A percentile compares a stretch with the other conserved stretches of the same genome.
Conservation (phyloP, 2,113 vertebrate species). For the Misgurnus anguillicaudatus region DNA sequence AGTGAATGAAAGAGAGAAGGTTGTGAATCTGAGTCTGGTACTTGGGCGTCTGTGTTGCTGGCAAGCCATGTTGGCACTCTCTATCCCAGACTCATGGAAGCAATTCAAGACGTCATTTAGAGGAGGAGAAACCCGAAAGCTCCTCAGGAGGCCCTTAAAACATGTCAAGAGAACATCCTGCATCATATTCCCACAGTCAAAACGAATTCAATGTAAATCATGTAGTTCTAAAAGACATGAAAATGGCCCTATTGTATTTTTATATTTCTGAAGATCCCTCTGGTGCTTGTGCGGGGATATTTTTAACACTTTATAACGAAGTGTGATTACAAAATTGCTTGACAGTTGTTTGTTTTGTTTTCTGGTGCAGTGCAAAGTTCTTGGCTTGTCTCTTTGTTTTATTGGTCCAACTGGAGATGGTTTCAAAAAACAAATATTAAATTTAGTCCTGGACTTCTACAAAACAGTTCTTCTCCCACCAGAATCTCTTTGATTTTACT, state of each 20-base stretch:
- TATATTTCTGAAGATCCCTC: not conserved
- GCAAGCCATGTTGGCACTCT: slow-evolving; percentile 32
- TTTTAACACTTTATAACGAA: not conserved
- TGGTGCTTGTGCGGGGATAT: not conserved
- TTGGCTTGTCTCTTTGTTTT: not conserved
- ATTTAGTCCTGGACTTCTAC: not conserved
- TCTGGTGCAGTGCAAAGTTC: not conserved
- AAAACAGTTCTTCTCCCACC: slow-evolving; percentile 1
- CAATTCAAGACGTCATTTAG: slow-evolving; percentile 26
- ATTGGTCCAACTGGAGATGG: slow-evolving; percentile 1
- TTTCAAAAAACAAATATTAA: not conserved
- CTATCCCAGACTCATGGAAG: slow-evolving; percentile 17
- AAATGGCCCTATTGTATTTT: not conserved
- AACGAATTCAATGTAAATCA: slow-evolving; percentile 21
- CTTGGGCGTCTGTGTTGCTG: slow-evolving; percentile 3
- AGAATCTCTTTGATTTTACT: slow-evolving; percentile 1
- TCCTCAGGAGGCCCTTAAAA: slow-evolving; percentile 45
- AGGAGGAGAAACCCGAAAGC: slow-evolving; percentile 37
- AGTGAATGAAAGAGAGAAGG: slow-evolving; percentile 15
- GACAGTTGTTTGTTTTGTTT: slow-evolving; percentile 8
- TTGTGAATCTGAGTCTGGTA: not conserved
- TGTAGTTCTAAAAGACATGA: not conserved
- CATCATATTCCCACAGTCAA: slow-evolving; percentile 40
- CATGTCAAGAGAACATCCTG: slow-evolving; percentile 41
- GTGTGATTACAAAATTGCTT: not conserved